Conservation (phyloP, 1,140 invertebrate species). For the Archivesica marissinica region DNA sequence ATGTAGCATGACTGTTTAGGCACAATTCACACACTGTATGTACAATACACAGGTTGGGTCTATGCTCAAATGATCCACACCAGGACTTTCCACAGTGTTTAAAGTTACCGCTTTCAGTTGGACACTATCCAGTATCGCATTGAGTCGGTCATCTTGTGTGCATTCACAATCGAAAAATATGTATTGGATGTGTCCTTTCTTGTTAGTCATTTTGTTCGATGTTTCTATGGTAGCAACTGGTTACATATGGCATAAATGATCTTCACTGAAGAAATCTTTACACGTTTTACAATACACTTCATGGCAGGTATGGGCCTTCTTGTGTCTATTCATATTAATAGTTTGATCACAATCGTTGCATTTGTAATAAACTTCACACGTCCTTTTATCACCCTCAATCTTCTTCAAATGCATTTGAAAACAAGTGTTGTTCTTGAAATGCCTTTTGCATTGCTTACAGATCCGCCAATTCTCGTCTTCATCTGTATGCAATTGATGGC, state of each 20-base stretch:
- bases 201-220: conserved; percentile 2
- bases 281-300: conserved; percentile 33
- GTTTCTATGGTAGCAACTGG: background rate
- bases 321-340: conserved; percentile 32
- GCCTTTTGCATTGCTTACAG: conserved; percentile 26
- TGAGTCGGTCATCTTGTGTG: no score
- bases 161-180: no score
- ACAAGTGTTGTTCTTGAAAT: conserved; percentile 33
- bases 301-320: conserved; percentile 24
- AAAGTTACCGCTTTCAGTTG: no score
- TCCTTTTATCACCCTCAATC: conserved; percentile 37
- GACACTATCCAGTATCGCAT: no score
- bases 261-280: conserved; percentile 17
- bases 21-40: no score
- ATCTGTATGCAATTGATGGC: conserved; percentile 27
- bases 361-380: conserved; percentile 29
- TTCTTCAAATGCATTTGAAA: conserved; percentile 46
- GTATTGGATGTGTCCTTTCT: no score
- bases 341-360: conserved; percentile 33
- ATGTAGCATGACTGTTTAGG: no score
- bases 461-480: conserved; percentile 36
- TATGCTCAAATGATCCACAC: no score
- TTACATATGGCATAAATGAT: conserved; percentile 17
- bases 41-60: no score
- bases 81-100: no score